A percentile compares a stretch with the other conserved stretches of the same genome.
These are phyloP conservation scores for Pelmatolapia mariae DNA, from an alignment of 2,113 vertebrate species.

Conservation along the genomic window DNA sequence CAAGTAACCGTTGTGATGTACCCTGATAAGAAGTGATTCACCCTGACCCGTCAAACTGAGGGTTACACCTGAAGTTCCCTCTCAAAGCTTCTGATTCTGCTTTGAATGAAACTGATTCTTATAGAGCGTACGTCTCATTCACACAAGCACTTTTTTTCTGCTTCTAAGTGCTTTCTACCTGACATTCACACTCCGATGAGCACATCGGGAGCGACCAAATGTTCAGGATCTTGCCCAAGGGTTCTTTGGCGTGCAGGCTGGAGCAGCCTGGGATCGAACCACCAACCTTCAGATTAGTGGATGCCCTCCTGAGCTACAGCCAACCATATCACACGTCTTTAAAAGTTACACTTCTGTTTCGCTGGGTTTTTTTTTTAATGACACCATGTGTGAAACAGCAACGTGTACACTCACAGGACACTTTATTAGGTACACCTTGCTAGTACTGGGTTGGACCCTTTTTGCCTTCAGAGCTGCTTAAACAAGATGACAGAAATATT, in stretches of 20 bases:
- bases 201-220: neutral
- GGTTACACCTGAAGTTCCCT: neutral
- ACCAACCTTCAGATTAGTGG: neutral
- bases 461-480: neutral
- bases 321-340: neutral
- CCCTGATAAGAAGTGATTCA: neutral
- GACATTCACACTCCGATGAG: neutral
- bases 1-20: neutral
- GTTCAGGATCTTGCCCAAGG: neutral
- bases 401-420: neutral
- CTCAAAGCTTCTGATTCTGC: neutral
- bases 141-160: neutral
- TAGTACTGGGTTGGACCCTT: neutral
- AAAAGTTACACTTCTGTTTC: neutral
- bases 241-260: neutral
- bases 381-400: neutral
- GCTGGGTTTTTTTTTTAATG: accelerated
- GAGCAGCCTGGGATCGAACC: neutral
- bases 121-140: neutral
- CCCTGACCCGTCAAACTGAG: neutral
- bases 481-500: neutral
- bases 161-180: neutral
- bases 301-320: neutral
- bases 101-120: neutral
- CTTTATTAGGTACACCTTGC: neutral